Base-by-base conservation (phyloP, 2,113 vertebrate species). In the Channa argus region DNA sequence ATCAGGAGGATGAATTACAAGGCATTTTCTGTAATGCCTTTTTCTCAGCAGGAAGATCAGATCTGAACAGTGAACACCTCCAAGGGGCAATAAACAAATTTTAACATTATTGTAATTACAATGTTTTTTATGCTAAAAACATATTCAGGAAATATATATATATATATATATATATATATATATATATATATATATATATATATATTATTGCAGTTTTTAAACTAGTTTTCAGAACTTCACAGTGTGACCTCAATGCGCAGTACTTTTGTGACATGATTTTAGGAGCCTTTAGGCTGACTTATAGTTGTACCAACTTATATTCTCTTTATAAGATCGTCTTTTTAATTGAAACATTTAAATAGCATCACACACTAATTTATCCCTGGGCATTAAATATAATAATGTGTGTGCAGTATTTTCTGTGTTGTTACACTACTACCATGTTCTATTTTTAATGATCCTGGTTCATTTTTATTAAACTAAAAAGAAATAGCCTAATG, bases 321-420 rank as follows among this genome's bases (percentile, higher is more conserved):
- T 15, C 5, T 63, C n/a, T 41, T 60, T 39, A 63, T 36, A 49
- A 50, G 15, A 71, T 64, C 8, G 38, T 45, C 24, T 41, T 55
- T 51, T 77, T 82, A 76, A 77, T 67, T 63, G 51, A n/a, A 67
- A 47, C 4, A 41, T 82, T 50, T 8, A 12, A 74, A 63, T 68
- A 58, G 58, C 7, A 15, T 14, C 49, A 55, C 49, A 36, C 9
- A 72, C 51, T 14, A 9, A 59, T 58, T 37, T 8, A 64, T 24
- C 2, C 56, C 62, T 36, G 44, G 53, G 45, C 47, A 64, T 58
- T 10, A 39, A 4, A 54, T 36, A 10, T 53, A 46, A 47, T 9
- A 58, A 1, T 46, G 34, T 39, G 39, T 58, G 8, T 63, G 24
- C 10, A 46, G 7, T 24, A 3, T 14, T 44, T 51, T 62, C 54